Conservation (phyloP, 2,797 vertebrate genomes). For the Dermochelys coriacea region DNA sequence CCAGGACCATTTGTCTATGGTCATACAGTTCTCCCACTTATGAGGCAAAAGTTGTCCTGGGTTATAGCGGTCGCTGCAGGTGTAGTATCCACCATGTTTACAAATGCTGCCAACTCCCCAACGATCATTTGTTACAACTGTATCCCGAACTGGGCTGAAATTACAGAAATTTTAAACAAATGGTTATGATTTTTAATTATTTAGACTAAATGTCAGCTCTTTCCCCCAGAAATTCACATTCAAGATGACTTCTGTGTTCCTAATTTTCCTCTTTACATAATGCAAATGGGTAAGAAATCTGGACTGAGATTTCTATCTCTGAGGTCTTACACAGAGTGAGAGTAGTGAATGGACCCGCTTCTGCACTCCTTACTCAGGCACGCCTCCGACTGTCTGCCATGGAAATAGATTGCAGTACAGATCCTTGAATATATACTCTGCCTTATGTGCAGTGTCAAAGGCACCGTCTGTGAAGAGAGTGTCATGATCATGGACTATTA, state of each 20-base stretch:
- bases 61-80: constrained; percentile 92
- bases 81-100: constrained; percentile 93
- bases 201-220: neutral
- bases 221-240: neutral
- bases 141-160: constrained; percentile 92
- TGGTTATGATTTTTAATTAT: neutral
- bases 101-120: constrained; percentile 92
- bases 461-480: neutral
- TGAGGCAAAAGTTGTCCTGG: constrained; percentile 90
- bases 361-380: neutral
- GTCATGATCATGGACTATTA: neutral
- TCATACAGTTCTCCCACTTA: constrained; percentile 99
- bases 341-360: neutral
- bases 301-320: neutral
- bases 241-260: neutral
- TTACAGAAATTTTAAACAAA: neutral
- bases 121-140: constrained; percentile 95
- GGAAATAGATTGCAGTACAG: neutral
- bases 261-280: neutral
- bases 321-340: neutral
- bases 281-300: too few species aligned
- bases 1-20: constrained; percentile 93
- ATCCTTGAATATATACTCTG: neutral
- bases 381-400: neutral
- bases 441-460: neutral